These are phyloP conservation scores for Anthoscopus minutus DNA, from an alignment of 2,113 vertebrate species.

Conservation along the genomic window DNA sequence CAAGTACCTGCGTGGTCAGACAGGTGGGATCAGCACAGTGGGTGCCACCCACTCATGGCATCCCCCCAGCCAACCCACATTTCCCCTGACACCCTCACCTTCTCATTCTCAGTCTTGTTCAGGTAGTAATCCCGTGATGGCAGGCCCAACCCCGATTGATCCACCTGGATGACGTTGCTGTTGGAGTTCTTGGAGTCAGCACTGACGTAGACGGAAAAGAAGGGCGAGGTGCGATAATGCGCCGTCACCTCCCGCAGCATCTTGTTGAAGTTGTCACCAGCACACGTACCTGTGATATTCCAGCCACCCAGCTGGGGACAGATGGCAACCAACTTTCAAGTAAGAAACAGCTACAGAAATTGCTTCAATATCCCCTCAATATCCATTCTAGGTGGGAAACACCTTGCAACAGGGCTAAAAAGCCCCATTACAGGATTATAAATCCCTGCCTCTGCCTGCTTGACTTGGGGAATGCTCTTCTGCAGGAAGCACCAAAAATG, in stretches of 20 bases:
- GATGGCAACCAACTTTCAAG: neutral
- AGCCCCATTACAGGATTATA: neutral
- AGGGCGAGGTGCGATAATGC: conserved; percentile 83
- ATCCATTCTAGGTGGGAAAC: neutral
- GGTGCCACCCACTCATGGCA: accelerated
- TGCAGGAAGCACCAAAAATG: neutral
- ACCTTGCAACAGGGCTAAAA: neutral
- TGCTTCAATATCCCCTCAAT: neutral
- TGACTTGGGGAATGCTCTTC: neutral
- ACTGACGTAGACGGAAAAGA: conserved; percentile 91
- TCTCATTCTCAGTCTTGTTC: conserved; percentile 93
- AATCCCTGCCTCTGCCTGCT: neutral
- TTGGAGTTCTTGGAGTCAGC: conserved; percentile 94
- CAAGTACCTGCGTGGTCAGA: conserved; percentile 73
- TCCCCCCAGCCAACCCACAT: neutral
- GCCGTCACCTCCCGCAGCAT: conserved; percentile 82
- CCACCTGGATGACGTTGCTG: conserved; percentile 95
- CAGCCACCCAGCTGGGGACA: conserved; percentile 88
- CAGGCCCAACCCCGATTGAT: conserved; percentile 90
- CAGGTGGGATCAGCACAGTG: neutral
- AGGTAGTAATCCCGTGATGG: conserved; percentile 94
- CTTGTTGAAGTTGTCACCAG: conserved; percentile 85
- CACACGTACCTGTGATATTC: conserved; percentile 81
- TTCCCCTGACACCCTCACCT: conserved; percentile 61
- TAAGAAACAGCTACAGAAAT: neutral